phyloP scores from a whole-genome alignment of 2,797 vertebrate species.

The Scyliorhinus canicula region DNA sequence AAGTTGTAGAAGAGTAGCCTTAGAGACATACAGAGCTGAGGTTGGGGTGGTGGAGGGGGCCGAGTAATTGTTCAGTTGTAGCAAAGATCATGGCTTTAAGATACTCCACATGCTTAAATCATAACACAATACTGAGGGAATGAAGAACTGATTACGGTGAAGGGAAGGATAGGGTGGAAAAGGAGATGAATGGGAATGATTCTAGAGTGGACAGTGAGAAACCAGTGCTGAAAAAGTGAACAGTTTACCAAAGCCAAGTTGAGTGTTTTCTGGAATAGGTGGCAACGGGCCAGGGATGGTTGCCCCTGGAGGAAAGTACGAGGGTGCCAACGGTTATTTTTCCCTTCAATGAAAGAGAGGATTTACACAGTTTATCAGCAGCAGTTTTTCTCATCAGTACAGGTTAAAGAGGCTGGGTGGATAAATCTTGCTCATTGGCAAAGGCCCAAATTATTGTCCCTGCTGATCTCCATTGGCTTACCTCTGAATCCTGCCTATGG shows the following conservation, averaged over 20 bases:
- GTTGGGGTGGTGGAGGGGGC: no score
- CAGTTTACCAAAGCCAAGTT: neutral
- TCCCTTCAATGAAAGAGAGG: neutral
- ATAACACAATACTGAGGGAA: neutral
- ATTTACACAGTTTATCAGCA: neutral
- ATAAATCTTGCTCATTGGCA: neutral
- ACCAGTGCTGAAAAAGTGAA: neutral
- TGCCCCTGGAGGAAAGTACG: neutral
- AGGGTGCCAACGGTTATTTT: neutral
- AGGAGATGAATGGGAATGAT: neutral
- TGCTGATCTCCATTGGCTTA: no score
- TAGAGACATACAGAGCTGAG: no score
- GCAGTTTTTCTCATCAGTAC: neutral
- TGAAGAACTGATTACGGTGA: neutral
- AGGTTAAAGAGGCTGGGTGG: neutral
- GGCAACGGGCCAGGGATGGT: neutral
- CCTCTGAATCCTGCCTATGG: no score
- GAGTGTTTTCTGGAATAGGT: neutral
- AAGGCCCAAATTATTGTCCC: neutral
- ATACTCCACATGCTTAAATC: neutral
- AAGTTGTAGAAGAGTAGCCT: no score
- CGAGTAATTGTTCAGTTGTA: neutral
- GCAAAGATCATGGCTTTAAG: neutral
- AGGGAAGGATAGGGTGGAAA: neutral
- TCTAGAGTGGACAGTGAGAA: neutral